Evolutionary conservation across 2,113 vertebrate genomes (phyloP).

Genomic region (Paratilapia polleni): DNA sequence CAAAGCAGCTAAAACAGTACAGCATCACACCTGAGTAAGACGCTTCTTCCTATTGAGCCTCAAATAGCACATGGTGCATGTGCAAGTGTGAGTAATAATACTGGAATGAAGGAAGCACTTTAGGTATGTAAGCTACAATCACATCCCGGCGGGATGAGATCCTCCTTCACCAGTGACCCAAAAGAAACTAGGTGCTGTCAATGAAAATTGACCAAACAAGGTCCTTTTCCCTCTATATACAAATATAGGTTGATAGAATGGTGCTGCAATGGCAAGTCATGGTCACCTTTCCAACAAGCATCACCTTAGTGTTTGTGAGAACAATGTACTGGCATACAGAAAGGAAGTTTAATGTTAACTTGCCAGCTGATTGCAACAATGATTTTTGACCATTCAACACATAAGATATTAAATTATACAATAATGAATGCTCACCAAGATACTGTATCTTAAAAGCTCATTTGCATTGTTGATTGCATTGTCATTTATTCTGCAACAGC

Average conservation of each 20-base stretch:
- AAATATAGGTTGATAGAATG: not conserved
- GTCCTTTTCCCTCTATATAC: not conserved
- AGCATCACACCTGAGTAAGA: constrained; percentile 23
- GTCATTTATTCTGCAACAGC: not conserved
- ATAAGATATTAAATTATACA: constrained; percentile 1
- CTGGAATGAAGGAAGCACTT: constrained; percentile 60
- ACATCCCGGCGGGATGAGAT: constrained; percentile 43
- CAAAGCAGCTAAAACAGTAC: not conserved
- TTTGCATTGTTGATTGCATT: not conserved
- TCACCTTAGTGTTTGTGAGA: not conserved
- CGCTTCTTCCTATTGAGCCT: constrained; percentile 8
- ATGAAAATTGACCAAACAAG: not conserved
- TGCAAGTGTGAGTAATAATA: constrained; percentile 27
- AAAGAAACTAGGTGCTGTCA: not conserved
- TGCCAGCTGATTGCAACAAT: not conserved
- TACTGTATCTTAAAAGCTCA: not conserved
- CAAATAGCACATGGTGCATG: constrained; percentile 11
- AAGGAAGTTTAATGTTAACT: not conserved
- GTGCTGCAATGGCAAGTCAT: not conserved
- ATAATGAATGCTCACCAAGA: not conserved
- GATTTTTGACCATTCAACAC: constrained; percentile 3
- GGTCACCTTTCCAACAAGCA: not conserved
- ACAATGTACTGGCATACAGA: not conserved
- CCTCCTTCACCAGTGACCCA: constrained; percentile 10
- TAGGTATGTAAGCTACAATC: constrained; percentile 43